These are phyloP conservation scores for Myotis findleyi DNA, from an alignment of 2,797 vertebrate species.

Conservation along the genomic window DNA sequence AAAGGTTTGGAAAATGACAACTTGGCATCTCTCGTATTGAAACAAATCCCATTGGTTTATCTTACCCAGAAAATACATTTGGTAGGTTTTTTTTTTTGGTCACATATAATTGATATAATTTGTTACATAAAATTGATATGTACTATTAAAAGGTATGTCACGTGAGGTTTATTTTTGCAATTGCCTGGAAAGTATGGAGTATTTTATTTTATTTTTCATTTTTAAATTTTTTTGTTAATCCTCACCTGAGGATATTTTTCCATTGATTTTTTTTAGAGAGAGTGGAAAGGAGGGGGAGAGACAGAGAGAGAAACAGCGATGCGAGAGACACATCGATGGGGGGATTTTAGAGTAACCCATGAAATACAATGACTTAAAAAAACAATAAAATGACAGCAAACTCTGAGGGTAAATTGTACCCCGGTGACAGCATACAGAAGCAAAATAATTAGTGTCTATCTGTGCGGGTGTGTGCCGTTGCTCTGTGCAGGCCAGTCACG, in stretches of 20 bases:
- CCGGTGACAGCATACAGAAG: conserved; percentile 17
- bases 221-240: too few relatives aligned
- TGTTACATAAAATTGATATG: background rate
- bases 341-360: conserved; percentile 43
- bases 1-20: conserved; percentile 16
- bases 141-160: conserved; percentile 1
- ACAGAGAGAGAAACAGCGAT: too few relatives aligned
- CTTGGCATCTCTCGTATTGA: background rate
- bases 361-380: conserved; percentile 47
- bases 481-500: background rate
- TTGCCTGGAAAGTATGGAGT: background rate
- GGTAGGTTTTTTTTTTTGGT: background rate
- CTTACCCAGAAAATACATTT: conserved; percentile 5
- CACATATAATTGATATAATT: background rate
- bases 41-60: conserved; percentile 17
- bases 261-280: too few relatives aligned
- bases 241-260: too few relatives aligned
- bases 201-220: background rate
- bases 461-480: fast-evolving
- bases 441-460: background rate
- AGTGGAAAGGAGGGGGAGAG: too few relatives aligned
- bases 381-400: conserved; percentile 28
- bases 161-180: conserved; percentile 38
- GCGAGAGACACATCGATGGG: too few relatives aligned
- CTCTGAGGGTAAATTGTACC: conserved; percentile 27